These are phyloP conservation scores for Hydrozoanthus tunicans DNA, from an alignment of 64 coral and sea anemone genomes.

Conservation along the genomic window DNA sequence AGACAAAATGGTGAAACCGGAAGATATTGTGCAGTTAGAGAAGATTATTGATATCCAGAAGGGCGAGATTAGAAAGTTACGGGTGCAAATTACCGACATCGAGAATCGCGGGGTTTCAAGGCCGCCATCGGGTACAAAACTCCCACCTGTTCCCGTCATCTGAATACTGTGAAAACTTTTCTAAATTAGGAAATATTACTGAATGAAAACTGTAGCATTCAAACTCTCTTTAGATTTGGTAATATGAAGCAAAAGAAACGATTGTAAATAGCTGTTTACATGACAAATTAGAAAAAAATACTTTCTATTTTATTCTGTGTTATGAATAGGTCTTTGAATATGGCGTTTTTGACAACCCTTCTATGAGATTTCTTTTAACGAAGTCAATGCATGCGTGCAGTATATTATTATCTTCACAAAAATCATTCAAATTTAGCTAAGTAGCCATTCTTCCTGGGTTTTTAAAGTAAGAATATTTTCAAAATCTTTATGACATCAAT, in stretches of 20 bases:
- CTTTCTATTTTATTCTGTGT: not conserved
- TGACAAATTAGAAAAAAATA: not conserved
- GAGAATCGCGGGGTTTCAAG: slow-evolving; percentile 72
- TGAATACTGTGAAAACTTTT: slow-evolving; percentile 47
- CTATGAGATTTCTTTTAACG: not conserved
- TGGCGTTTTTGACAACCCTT: no score
- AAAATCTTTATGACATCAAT: no score
- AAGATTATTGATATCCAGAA: slow-evolving; percentile 99
- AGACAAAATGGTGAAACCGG: slow-evolving; percentile 36
- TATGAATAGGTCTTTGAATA: not conserved
- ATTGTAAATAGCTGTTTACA: slow-evolving; percentile 2
- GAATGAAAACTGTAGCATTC: not conserved
- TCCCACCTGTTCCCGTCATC: slow-evolving; percentile 80
- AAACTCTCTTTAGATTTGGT: not conserved
- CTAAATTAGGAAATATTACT: no score
- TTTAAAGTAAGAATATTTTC: no score
- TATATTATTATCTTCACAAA: not conserved
- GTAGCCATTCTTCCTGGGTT: no score
- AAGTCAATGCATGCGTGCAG: not conserved
- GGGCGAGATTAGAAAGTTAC: slow-evolving; percentile 85
- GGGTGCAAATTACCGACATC: slow-evolving; percentile 92
- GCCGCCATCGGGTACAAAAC: slow-evolving; percentile 77
- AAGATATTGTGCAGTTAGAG: slow-evolving; percentile 78
- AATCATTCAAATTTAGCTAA: no score
- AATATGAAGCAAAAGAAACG: not conserved